These are phyloP conservation scores for Lithophane ornitopus DNA, from an alignment of 2,888 invertebrate species.

Conservation along the genomic window DNA sequence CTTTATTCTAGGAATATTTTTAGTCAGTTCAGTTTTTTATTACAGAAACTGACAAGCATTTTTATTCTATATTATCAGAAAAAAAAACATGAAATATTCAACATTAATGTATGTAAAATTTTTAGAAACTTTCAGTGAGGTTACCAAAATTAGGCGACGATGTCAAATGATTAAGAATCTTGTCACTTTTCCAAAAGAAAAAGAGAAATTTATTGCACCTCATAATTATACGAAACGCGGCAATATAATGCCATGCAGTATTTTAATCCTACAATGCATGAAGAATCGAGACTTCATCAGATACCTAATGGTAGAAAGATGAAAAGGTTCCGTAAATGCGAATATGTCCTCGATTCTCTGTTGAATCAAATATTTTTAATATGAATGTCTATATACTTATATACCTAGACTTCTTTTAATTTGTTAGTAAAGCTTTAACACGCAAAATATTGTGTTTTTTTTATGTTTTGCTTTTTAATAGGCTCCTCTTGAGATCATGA, in stretches of 20 bases:
- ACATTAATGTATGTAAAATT: not conserved
- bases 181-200: not conserved
- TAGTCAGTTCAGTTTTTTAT: not conserved
- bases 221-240: not conserved
- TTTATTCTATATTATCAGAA: not conserved
- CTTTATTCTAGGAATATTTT: not conserved
- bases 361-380: constrained; percentile 5
- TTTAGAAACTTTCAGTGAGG: too few species aligned
- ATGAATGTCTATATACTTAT: too few species aligned
- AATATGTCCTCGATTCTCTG: constrained; percentile 18
- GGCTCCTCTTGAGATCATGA: too few species aligned
- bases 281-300: constrained; percentile 36
- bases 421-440: too few species aligned
- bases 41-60: not conserved
- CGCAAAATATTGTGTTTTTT: too few species aligned
- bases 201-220: constrained; percentile 5
- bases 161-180: not conserved
- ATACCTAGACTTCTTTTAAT: too few species aligned
- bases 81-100: not conserved
- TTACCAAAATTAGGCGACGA: not conserved
- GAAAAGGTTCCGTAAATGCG: constrained; percentile 11
- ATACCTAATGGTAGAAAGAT: constrained; percentile 9
- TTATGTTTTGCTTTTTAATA: accelerated
- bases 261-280: constrained; percentile 20
- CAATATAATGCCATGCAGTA: constrained; percentile 23